phyloP scores from a whole-genome alignment of 2,888 invertebrate genomes.

The Sesia bembeciformis region DNA sequence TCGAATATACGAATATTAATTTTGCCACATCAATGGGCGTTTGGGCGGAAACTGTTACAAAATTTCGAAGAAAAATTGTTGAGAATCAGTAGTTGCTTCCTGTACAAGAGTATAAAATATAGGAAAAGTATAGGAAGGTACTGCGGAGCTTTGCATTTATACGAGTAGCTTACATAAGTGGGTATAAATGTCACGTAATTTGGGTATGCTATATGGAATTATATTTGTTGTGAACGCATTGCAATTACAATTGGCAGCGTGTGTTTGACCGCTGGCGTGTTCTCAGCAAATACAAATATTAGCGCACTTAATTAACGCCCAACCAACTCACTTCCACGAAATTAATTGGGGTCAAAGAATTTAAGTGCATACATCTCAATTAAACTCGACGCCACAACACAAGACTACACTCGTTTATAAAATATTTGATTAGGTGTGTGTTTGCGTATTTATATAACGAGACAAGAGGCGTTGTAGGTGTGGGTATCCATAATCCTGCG shows the following conservation, averaged over 20 bases:
- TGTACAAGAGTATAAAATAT: too few species aligned
- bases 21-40: too few species aligned
- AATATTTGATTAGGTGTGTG: neutral
- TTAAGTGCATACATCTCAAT: constrained; percentile 68
- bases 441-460: neutral
- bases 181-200: too few species aligned
- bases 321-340: constrained; percentile 62
- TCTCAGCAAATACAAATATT: constrained; percentile 43
- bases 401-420: neutral
- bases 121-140: too few species aligned
- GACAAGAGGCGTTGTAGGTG: neutral
- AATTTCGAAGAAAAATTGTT: too few species aligned
- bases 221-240: too few species aligned
- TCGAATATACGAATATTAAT: too few species aligned
- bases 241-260: neutral
- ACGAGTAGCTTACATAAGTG: too few species aligned
- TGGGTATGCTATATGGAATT: too few species aligned
- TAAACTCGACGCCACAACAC: constrained; percentile 37
- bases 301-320: constrained; percentile 60
- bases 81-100: too few species aligned
- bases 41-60: too few species aligned
- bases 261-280: constrained; percentile 17
- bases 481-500: neutral
- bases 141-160: too few species aligned
- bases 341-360: constrained; percentile 70